phyloP scores from a whole-genome alignment of 2,113 vertebrate species.

The Limanda limanda region DNA sequence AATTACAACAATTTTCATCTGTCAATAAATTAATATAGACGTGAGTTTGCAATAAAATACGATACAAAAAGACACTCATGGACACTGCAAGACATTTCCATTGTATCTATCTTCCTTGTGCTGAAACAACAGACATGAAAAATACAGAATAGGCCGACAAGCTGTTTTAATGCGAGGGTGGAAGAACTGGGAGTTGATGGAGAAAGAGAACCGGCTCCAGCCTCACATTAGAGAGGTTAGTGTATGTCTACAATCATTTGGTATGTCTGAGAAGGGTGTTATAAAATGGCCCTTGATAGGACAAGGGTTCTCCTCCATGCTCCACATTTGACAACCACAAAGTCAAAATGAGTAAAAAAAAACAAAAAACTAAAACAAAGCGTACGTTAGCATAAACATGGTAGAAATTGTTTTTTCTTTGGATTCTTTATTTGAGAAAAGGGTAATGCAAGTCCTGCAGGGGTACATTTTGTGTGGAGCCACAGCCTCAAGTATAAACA shows the following conservation, averaged over 20 bases:
- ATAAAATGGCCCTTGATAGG: neutral
- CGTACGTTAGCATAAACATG: no score
- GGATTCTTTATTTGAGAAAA: neutral
- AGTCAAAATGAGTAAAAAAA: neutral
- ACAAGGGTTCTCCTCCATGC: neutral
- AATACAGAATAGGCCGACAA: no score
- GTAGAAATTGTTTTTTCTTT: no score
- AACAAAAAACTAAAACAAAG: neutral
- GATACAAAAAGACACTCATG: no score
- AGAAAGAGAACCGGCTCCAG: neutral
- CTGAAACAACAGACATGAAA: no score
- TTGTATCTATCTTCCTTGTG: no score
- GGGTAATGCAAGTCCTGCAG: no score
- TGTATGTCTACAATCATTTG: neutral
- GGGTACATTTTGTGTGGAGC: neutral
- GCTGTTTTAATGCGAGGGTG: neutral
- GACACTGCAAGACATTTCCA: no score
- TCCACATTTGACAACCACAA: no score
- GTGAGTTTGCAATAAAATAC: no score
- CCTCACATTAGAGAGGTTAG: neutral
- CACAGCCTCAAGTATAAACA: neutral
- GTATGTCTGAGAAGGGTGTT: neutral
- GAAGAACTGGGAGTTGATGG: neutral
- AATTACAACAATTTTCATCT: no score
- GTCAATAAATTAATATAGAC: no score